Base-by-base conservation (phyloP, 2,888 invertebrate species). In the Sminthurides aquaticus region DNA sequence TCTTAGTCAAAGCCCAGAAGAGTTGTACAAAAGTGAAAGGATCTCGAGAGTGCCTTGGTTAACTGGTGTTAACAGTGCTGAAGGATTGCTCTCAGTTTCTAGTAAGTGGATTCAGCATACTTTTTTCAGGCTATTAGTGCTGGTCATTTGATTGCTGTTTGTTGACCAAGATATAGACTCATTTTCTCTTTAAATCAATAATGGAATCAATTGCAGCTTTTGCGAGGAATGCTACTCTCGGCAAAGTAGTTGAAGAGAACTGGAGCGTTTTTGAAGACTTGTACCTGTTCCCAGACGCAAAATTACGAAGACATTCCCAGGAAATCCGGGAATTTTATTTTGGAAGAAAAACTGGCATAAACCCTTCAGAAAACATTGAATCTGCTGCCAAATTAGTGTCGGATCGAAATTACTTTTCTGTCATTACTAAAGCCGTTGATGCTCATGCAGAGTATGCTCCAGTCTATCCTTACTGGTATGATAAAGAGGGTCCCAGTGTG, bases 391-490 rank as follows among this genome's bases (percentile, higher is more conserved):
- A 52, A 18, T 22, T 52, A 22, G 8, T 20, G 3, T 18, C 52
- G 5, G 52, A 52, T 52, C 52, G 52, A 15, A 52, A 52, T 22
- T 52, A 52, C 22, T 52, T 52, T 52, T 52, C 52, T 52, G 52
- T 52, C 11, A 52, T 52, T 8, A 52, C 52, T 5, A 52, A 52
- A 20, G 52, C 52, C 20, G 22, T 52, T 8, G 52, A 52, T 18
- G 18, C 22, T 5, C 52, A 52, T 22, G 22, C 5, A 5, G 20
- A 8, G 5, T 5, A 20, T 8, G 52, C 52, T 15, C 52, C 52
- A 5, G 52, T 52, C 3, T 52, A 52, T 22, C 52, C 52, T 15
- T 52, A 52, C 20, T 52, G 8, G 15, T 34, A 34, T 15, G 5
- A 5, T 15, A 34, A 34, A 15, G 52, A 52, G 20, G 52, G 52